These are phyloP conservation scores for Microchrysa polita DNA, from an alignment of 2,888 invertebrate genomes.

Conservation along the genomic window DNA sequence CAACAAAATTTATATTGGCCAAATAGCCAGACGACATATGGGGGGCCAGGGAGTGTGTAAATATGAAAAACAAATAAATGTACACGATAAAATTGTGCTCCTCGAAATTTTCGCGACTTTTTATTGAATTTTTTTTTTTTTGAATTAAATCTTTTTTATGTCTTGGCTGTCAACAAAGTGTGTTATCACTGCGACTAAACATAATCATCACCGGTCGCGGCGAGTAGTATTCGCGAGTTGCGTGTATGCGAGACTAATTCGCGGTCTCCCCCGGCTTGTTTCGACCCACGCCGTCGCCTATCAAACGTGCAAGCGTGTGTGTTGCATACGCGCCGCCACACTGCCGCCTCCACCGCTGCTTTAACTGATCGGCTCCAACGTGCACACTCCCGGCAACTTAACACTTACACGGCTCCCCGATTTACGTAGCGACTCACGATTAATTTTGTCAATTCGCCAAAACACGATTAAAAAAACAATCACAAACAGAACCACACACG, in stretches of 20 bases:
- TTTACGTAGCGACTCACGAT: neutral
- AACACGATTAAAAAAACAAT: neutral
- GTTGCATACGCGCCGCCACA: neutral
- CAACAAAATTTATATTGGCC: too few species aligned
- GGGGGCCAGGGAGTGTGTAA: too few species aligned
- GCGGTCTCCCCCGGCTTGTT: neutral
- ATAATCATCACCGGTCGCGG: neutral
- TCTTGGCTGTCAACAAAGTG: conserved; percentile 8
- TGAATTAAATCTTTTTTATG: neutral
- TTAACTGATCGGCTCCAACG: neutral
- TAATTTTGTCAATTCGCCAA: conserved; percentile 1
- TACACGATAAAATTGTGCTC: too few species aligned
- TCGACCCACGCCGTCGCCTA: neutral
- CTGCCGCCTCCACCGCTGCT: neutral
- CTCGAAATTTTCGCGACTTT: too few species aligned
- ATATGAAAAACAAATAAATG: too few species aligned
- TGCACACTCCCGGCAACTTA: too few species aligned
- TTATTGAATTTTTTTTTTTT: neutral
- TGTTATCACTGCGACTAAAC: conserved; percentile 1
- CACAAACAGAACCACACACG: neutral
- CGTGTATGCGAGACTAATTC: neutral
- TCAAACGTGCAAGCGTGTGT: neutral
- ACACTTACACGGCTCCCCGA: neutral
- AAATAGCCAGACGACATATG: too few species aligned
- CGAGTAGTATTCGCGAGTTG: conserved; percentile 1